These are phyloP conservation scores for Neomonachus schauinslandi DNA, from an alignment of 2,113 vertebrate species.

Conservation along the genomic window DNA sequence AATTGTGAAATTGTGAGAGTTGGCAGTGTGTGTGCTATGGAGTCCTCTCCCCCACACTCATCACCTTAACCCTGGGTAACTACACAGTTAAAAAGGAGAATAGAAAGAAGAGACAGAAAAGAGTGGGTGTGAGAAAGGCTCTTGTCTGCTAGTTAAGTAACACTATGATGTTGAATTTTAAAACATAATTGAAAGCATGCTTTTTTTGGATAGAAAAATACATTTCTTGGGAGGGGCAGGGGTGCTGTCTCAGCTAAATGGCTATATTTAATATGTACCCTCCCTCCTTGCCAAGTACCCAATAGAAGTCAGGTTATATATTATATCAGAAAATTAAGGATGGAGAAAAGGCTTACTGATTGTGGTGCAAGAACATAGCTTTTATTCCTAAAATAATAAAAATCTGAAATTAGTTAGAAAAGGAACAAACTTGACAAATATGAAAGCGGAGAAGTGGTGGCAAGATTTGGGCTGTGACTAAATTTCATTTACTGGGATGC, in stretches of 20 bases:
- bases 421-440: background rate
- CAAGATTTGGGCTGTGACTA: background rate
- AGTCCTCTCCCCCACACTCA: fast-evolving
- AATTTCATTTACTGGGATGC: background rate
- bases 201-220: background rate
- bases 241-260: background rate
- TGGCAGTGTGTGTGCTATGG: fast-evolving
- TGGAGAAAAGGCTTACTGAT: too few relatives aligned
- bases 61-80: too few relatives aligned
- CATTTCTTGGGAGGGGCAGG: background rate
- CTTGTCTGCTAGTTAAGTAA: background rate
- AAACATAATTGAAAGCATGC: background rate
- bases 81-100: background rate
- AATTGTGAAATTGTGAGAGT: background rate
- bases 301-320: background rate
- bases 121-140: background rate
- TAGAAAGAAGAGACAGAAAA: background rate
- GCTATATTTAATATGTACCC: background rate
- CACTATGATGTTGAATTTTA: background rate
- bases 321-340: background rate
- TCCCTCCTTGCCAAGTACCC: background rate
- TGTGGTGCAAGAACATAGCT: background rate
- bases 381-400: background rate
- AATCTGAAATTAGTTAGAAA: background rate
- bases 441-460: background rate